Base-by-base conservation (phyloP, 30 jellyfish, hydroid and myxozoan species). In the Hydractinia symbiolongicarpus region DNA sequence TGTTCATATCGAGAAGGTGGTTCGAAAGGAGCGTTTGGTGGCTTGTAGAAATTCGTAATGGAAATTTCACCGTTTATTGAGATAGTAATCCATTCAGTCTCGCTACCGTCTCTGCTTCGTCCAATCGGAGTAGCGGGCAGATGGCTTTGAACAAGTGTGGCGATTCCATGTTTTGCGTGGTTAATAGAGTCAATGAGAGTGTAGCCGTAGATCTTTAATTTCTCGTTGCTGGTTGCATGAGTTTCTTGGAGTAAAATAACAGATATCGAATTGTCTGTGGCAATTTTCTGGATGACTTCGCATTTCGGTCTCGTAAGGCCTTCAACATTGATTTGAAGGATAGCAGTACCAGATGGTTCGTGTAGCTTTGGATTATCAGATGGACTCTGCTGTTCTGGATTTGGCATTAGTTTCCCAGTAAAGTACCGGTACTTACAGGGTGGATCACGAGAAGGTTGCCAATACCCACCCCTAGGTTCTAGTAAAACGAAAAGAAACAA, bases 361-460 rank as follows among this genome's bases (percentile, higher is more conserved):
- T 57, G 68, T 57, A 9, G 10, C 9, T 9, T 9, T 57, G 68
- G 9, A 15, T 57, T 57, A 57, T 57, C 68, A 15, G 68, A 57
- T 9, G 9, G 68, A 9, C 68, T 57, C 9, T 57, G 68, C 9
- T 57, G 68, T 57, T 9, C 15, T 15, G 68, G 68, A 9, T 57
- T 9, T 15, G 15, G 9, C 68, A 57, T 9, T 57, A 57, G 68
- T 57, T 57, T 57, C 68, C 68, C 68, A 15, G 68, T 67, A 67
- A 13, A n/a, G n/a, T n/a, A n/a, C n/a, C 10, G 30, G 30, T 67
- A 19, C 78, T 19, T 67, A 21, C 78, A 67, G 78, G 78, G 56
- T 67, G 78, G 78, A 67, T 40, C 78, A 67, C 78, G 78, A 9
- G 78, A 67, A 16, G 78, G 30, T 67, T 67, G 78, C 78, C 78